Conservation (phyloP, 2,888 invertebrate genomes). For the Epistrophe grossulariae region DNA sequence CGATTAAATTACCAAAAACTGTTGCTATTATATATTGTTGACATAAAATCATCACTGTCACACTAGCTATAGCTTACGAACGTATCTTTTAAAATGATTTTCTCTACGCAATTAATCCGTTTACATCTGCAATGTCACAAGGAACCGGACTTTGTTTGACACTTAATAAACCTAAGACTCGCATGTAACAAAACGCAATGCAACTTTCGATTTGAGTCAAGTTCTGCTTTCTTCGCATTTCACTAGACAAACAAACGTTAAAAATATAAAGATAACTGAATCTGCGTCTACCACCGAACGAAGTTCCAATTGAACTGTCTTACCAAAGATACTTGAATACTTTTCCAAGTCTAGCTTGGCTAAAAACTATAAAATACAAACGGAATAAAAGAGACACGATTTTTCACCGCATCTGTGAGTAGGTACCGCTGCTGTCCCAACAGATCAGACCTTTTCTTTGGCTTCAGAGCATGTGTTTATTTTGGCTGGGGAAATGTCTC, state of each 20-base stretch:
- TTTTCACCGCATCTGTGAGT: constrained; percentile 32
- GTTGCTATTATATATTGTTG: constrained; percentile 18
- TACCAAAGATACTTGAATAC: constrained; percentile 46
- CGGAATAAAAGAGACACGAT: constrained; percentile 31
- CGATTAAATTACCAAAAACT: constrained; percentile 48
- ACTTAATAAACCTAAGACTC: constrained; percentile 16
- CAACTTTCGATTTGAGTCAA: constrained; percentile 71
- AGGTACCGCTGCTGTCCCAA: no score
- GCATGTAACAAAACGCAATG: constrained; percentile 25
- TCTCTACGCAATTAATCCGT: constrained; percentile 60
- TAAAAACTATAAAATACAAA: background rate
- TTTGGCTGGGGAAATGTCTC: constrained; percentile 56
- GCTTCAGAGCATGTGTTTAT: constrained; percentile 20
- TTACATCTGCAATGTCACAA: constrained; percentile 47
- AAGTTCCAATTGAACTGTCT: constrained; percentile 73
- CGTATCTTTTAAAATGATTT: constrained; percentile 38
- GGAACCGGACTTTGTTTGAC: constrained; percentile 61
- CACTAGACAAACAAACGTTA: constrained; percentile 28
- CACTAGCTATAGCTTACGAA: constrained; percentile 1
- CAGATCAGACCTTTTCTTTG: constrained; percentile 53
- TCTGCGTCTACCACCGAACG: constrained; percentile 61
- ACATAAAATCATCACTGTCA: constrained; percentile 24
- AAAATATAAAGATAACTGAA: background rate
- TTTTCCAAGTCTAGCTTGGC: constrained; percentile 61
- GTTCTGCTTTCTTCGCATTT: constrained; percentile 75